Percentiles rank a stretch among this genome's conserved stretches.
phyloP scores from a whole-genome alignment of 2,113 vertebrate genomes.

The Andinoacara biseriatus region DNA sequence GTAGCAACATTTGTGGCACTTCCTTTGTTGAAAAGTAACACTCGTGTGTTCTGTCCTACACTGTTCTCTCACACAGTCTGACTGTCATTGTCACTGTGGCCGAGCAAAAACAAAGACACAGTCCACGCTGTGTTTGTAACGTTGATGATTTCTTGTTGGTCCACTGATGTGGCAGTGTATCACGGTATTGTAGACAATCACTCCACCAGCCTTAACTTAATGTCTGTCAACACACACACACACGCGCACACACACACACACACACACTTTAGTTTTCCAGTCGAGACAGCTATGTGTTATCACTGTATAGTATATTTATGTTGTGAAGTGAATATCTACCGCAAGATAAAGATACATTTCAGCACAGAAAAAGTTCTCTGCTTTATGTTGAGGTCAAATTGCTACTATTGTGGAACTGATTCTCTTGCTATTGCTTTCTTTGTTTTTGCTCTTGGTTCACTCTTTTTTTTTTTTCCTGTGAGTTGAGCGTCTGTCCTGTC shows the following conservation, averaged over 20 bases:
- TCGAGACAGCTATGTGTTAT: slow-evolving; percentile 37
- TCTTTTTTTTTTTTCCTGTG: slow-evolving; percentile 42
- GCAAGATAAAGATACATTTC: slow-evolving; percentile 60
- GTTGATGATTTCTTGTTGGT: slow-evolving; percentile 25
- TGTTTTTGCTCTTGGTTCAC: slow-evolving; percentile 29
- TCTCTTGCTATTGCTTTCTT: slow-evolving; percentile 56
- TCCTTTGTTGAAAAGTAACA: not conserved
- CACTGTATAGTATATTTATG: slow-evolving; percentile 79
- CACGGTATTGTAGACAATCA: slow-evolving; percentile 70
- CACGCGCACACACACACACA: slow-evolving; percentile 15
- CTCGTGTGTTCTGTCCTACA: not conserved
- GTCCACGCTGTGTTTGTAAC: slow-evolving; percentile 21
- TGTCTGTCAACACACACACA: slow-evolving; percentile 21
- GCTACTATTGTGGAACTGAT: slow-evolving; percentile 67
- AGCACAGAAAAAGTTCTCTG: slow-evolving; percentile 47
- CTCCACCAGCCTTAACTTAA: slow-evolving; percentile 71
- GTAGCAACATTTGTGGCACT: slow-evolving; percentile 13
- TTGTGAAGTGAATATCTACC: slow-evolving; percentile 75
- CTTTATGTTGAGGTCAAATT: slow-evolving; percentile 62
- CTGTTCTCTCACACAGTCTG: not conserved
- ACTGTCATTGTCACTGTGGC: not conserved
- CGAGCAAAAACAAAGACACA: not conserved
- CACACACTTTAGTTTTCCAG: slow-evolving; percentile 20
- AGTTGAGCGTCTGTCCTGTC: slow-evolving; percentile 47
- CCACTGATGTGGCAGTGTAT: slow-evolving; percentile 7